Conservation (phyloP, 1,140 invertebrate genomes). For the Zaprionus davidi region DNA sequence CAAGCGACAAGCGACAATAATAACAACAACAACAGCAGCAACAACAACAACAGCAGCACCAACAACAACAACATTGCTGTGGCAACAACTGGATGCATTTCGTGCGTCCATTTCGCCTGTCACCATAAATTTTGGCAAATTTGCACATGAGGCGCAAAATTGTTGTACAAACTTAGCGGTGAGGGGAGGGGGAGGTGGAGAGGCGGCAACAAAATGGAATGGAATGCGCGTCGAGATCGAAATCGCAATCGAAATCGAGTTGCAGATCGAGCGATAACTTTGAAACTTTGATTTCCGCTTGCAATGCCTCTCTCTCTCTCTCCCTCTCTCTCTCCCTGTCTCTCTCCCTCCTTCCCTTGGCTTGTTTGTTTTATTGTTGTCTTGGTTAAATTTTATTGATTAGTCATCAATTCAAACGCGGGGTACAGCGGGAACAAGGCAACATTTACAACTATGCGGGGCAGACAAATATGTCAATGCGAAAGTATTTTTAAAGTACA, state of each 20-base stretch:
- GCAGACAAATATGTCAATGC: constrained; percentile 68
- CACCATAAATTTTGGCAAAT: constrained; percentile 76
- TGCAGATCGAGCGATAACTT: too few species aligned
- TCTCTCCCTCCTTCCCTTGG: not conserved
- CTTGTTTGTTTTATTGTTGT: constrained; percentile 44
- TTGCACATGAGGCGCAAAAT: constrained; percentile 75
- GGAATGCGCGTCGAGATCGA: not conserved
- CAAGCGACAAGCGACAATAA: constrained; percentile 45
- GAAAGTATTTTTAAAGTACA: constrained; percentile 72
- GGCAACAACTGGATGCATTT: constrained; percentile 68
- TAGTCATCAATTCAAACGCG: constrained; percentile 65
- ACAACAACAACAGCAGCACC: constrained; percentile 26
- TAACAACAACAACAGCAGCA: constrained; percentile 32
- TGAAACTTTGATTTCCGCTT: too few species aligned
- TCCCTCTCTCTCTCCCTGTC: not conserved
- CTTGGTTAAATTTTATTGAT: constrained; percentile 73
- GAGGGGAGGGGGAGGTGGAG: too few species aligned
- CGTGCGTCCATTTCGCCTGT: constrained; percentile 63
- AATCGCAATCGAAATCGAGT: not conserved
- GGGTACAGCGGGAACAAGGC: not conserved
- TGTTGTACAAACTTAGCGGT: not conserved
- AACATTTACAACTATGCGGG: constrained; percentile 29
- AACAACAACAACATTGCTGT: constrained; percentile 22
- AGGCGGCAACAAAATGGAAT: not conserved
- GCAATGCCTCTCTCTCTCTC: not conserved